A percentile compares a stretch with the other conserved stretches of the same genome.
These are phyloP conservation scores for Myrmophylax atrothorax DNA, from an alignment of 2,113 vertebrate genomes.

Conservation along the genomic window DNA sequence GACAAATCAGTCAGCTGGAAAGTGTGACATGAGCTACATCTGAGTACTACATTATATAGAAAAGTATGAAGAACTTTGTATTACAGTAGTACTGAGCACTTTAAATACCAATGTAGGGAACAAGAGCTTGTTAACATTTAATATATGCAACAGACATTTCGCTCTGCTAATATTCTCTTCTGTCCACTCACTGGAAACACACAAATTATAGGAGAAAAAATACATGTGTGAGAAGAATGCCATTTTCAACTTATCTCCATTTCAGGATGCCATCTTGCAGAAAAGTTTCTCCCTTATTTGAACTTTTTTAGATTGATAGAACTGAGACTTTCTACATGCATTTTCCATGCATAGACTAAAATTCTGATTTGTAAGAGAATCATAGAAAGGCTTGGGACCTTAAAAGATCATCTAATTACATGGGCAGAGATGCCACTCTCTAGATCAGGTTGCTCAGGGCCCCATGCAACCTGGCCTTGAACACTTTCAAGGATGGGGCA, in stretches of 20 bases:
- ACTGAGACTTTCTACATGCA: neutral
- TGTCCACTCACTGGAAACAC: neutral
- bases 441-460: neutral
- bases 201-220: neutral
- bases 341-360: neutral
- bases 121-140: neutral
- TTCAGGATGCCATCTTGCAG: neutral
- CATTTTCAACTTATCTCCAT: neutral
- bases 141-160: neutral
- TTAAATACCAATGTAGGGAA: neutral
- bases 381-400: neutral
- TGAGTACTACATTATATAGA: neutral
- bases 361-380: neutral
- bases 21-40: neutral
- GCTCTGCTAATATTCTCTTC: neutral
- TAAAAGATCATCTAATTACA: neutral
- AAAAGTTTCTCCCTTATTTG: neutral
- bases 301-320: neutral
- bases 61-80: neutral
- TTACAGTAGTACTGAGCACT: neutral
- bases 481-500: neutral
- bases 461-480: neutral
- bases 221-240: neutral
- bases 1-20: neutral
- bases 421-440: rapidly evolving